Evolutionary conservation across 64 coral and sea anemone genomes (phyloP).

Genomic region (Pocillopora verrucosa): DNA sequence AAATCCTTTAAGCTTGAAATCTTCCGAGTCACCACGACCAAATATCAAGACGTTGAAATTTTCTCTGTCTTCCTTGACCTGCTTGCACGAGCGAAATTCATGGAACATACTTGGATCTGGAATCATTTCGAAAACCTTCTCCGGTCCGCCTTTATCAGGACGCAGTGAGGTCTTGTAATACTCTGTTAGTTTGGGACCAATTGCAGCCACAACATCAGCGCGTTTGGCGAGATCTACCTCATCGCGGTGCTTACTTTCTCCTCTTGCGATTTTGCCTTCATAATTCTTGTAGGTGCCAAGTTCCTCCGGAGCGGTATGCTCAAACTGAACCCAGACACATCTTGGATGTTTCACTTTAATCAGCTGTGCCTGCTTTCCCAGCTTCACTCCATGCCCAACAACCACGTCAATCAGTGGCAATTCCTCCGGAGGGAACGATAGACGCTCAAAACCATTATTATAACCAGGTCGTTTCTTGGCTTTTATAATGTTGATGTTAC

Average conservation of each 20-base stretch:
- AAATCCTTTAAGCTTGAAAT: conserved; percentile 38
- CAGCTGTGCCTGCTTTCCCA: conserved; percentile 13
- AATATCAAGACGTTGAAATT: conserved; percentile 28
- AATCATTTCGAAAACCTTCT: background rate
- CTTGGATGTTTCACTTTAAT: background rate
- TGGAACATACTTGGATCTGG: conserved; percentile 21
- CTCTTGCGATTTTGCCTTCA: background rate
- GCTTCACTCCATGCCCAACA: conserved; percentile 26
- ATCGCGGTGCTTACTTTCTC: background rate
- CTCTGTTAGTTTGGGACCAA: conserved; percentile 27
- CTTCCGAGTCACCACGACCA: conserved; percentile 45
- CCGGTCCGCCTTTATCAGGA: background rate
- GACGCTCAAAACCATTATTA: background rate
- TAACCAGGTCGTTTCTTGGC: conserved; percentile 13
- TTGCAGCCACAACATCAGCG: conserved; percentile 32
- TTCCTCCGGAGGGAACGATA: background rate
- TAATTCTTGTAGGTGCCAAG: conserved; percentile 30
- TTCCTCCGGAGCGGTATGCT: conserved; percentile 37
- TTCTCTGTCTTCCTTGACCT: background rate
- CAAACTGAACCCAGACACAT: conserved; percentile 19
- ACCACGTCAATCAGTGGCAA: background rate
- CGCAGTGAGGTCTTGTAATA: background rate
- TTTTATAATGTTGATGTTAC: background rate
- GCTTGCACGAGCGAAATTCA: background rate
- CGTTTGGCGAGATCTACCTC: background rate